These are phyloP conservation scores for Ibidorhyncha struthersii DNA, from an alignment of 2,113 vertebrate genomes.

Conservation along the genomic window DNA sequence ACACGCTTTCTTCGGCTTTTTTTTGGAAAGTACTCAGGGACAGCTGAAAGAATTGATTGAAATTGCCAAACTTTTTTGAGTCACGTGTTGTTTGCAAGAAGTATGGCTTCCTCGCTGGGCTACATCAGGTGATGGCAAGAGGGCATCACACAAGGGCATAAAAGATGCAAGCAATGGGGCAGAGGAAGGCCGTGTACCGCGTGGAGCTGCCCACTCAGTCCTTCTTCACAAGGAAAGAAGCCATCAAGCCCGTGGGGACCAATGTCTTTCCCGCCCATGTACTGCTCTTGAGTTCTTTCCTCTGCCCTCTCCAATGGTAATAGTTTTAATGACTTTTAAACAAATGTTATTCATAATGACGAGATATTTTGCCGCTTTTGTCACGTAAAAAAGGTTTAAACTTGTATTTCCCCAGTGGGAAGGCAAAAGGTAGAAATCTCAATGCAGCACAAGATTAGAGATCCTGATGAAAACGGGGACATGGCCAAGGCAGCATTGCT, in stretches of 20 bases:
- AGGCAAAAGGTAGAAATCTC: neutral
- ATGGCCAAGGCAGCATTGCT: neutral
- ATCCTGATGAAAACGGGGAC: neutral
- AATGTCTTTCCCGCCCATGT: neutral
- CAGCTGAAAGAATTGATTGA: neutral
- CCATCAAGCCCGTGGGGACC: fast-evolving
- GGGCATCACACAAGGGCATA: neutral
- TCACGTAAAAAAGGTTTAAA: neutral
- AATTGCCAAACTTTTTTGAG: neutral
- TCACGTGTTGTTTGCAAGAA: neutral
- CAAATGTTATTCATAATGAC: neutral
- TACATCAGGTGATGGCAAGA: neutral
- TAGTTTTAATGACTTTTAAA: neutral
- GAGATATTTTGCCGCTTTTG: neutral
- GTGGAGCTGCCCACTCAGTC: neutral
- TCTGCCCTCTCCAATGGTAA: neutral
- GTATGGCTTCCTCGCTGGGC: neutral
- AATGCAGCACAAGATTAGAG: neutral
- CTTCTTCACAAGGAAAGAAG: neutral
- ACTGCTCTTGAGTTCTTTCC: neutral
- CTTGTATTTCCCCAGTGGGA: neutral
- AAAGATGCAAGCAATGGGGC: neutral
- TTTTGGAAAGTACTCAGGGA: neutral
- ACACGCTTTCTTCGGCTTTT: neutral
- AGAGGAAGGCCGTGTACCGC: fast-evolving